These are phyloP conservation scores for Helicorthomorpha holstii DNA, from an alignment of 1,140 invertebrate genomes.

Conservation along the genomic window DNA sequence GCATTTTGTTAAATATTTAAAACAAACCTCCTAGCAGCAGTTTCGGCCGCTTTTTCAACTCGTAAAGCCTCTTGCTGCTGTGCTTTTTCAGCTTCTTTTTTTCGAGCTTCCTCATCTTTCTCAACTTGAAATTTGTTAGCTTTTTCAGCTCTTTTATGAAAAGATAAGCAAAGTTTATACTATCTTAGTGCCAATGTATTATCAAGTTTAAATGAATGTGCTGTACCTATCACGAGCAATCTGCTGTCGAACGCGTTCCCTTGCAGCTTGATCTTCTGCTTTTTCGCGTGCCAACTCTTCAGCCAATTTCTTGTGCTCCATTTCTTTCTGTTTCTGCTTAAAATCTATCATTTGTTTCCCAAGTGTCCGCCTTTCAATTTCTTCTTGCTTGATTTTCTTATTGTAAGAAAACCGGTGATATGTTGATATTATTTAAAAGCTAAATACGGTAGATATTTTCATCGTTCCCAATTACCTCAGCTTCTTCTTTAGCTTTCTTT, in stretches of 20 bases:
- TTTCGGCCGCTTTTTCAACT: slow-evolving; percentile 16
- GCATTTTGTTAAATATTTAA: slow-evolving; percentile 4
- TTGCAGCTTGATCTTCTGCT: slow-evolving; percentile 42
- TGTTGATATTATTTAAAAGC: neutral
- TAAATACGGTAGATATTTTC: neutral
- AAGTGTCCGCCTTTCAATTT: slow-evolving; percentile 47
- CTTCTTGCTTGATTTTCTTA: slow-evolving; percentile 39
- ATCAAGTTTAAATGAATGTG: no score
- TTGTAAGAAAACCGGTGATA: slow-evolving; percentile 1
- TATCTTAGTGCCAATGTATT: no score
- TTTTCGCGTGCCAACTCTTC: slow-evolving; percentile 49
- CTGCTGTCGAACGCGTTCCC: slow-evolving; percentile 48
- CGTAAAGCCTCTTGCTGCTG: slow-evolving; percentile 16
- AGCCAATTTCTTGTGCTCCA: slow-evolving; percentile 45
- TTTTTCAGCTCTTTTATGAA: slow-evolving; percentile 26
- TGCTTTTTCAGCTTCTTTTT: slow-evolving; percentile 18
- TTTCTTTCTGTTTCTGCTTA: slow-evolving; percentile 48
- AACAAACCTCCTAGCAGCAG: slow-evolving; percentile 21
- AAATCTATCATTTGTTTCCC: slow-evolving; percentile 51
- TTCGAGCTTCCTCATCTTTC: slow-evolving; percentile 15
- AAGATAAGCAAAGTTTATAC: no score
- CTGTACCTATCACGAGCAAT: slow-evolving; percentile 51
- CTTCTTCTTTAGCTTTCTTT: slow-evolving; percentile 42
- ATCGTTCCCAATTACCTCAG: slow-evolving; percentile 26
- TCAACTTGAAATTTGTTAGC: slow-evolving; percentile 22